Percentiles rank a stretch among this genome's conserved stretches.
Conservation (phyloP, 2,888 invertebrate genomes). For the Ceriagrion tenellum region DNA sequence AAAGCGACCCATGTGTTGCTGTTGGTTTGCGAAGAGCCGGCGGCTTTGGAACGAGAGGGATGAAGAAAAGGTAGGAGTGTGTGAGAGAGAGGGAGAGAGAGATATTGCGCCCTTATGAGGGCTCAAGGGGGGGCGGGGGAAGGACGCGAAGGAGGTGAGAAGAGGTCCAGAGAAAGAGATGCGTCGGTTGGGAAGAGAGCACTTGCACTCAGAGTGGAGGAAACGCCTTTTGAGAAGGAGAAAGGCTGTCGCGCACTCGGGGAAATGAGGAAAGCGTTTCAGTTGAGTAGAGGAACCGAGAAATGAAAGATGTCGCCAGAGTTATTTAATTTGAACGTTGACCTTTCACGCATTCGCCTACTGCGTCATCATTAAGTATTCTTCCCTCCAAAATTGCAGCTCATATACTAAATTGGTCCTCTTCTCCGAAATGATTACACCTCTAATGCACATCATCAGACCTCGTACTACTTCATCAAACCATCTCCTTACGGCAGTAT, state of each 20-base stretch:
- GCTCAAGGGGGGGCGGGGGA: neutral
- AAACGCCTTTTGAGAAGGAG: neutral
- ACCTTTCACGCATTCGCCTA: neutral
- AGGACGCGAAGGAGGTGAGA: neutral
- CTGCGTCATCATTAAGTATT: neutral
- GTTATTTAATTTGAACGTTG: neutral
- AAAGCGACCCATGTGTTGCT: conserved; percentile 18
- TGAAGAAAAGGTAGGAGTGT: neutral
- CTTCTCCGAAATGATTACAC: too few relatives aligned
- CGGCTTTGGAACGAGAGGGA: neutral
- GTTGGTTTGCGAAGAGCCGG: neutral
- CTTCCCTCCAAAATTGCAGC: too few relatives aligned
- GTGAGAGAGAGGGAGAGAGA: neutral
- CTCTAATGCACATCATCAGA: too few relatives aligned
- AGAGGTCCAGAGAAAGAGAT: neutral
- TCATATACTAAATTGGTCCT: too few relatives aligned
- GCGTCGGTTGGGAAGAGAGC: too few relatives aligned
- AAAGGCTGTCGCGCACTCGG: neutral
- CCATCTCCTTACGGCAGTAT: too few relatives aligned
- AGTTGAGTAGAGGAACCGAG: neutral
- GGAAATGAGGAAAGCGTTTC: neutral
- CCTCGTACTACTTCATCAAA: too few relatives aligned
- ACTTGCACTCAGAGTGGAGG: neutral
- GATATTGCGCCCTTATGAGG: too few relatives aligned
- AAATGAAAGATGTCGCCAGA: neutral